phyloP scores from a whole-genome alignment of 2,113 vertebrate species.

The Rostratula benghalensis region DNA sequence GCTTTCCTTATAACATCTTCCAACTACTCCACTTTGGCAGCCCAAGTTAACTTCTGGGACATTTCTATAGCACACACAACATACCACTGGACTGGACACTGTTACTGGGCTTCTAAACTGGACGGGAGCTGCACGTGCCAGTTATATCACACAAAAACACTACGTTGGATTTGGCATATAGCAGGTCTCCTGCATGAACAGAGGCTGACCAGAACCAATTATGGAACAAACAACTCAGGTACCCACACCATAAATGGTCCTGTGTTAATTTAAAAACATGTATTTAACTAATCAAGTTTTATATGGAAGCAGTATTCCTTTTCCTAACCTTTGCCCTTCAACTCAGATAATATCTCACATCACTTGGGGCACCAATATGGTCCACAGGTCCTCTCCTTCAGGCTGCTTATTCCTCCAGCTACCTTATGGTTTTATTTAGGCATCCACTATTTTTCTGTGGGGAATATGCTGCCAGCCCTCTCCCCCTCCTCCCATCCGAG shows the following conservation, averaged over 20 bases:
- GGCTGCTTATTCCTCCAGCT: neutral
- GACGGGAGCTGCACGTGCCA: fast-evolving
- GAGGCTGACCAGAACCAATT: neutral
- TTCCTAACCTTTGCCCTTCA: neutral
- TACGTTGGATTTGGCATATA: neutral
- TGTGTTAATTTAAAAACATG: neutral
- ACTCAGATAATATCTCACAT: neutral
- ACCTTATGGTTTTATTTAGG: neutral
- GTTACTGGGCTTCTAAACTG: neutral
- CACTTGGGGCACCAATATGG: neutral
- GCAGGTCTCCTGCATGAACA: neutral
- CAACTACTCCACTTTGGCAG: neutral
- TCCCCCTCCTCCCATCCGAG: neutral
- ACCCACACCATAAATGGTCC: neutral
- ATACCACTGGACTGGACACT: neutral
- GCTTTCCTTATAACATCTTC: neutral
- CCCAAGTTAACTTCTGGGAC: neutral
- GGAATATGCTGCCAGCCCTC: neutral
- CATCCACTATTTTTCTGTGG: neutral
- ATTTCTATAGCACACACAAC: neutral
- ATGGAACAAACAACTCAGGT: neutral
- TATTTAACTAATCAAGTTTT: neutral
- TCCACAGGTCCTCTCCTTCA: neutral
- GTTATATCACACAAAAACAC: neutral
- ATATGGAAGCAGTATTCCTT: neutral